Percentiles rank a stretch among this genome's conserved stretches.
phyloP scores from a whole-genome alignment of 37 sponge, comb jelly and placozoan species.

The Geodia barretti region DNA sequence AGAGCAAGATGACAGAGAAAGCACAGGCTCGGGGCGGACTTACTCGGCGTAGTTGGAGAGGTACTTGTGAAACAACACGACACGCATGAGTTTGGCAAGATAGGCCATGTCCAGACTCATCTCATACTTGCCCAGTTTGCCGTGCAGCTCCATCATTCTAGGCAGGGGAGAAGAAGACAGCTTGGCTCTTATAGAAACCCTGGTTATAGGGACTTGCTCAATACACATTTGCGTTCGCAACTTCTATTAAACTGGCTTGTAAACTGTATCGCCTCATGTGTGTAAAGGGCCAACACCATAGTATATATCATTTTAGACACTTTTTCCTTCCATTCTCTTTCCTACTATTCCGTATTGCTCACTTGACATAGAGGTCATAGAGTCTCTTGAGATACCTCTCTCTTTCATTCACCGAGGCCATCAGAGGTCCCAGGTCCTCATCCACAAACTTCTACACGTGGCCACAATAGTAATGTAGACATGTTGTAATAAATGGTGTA shows the following conservation, averaged over 20 bases:
- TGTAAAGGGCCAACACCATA: no score
- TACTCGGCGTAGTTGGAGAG: conserved; percentile 63
- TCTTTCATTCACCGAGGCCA: background rate
- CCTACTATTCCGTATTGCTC: no score
- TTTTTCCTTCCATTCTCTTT: no score
- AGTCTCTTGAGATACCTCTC: conserved; percentile 56
- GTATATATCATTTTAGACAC: no score
- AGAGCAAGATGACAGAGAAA: no score
- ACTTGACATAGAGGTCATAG: conserved; percentile 66
- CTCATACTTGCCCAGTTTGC: conserved; percentile 40
- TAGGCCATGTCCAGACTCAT: conserved; percentile 42
- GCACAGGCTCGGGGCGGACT: conserved; percentile 12
- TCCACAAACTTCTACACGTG: conserved; percentile 9
- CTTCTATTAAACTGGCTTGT: no score
- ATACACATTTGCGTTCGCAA: no score
- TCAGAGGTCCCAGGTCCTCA: conserved; percentile 10
- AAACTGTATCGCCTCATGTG: no score
- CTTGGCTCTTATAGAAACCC: no score
- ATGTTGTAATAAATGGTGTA: no score
- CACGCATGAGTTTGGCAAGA: conserved; percentile 47
- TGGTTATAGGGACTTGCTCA: no score
- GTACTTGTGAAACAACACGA: conserved; percentile 59
- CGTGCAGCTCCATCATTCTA: conserved; percentile 51
- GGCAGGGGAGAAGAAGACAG: background rate
- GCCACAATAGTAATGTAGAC: no score